Conservation (phyloP, 2,888 invertebrate species). For the Epinotia brunnichana region DNA sequence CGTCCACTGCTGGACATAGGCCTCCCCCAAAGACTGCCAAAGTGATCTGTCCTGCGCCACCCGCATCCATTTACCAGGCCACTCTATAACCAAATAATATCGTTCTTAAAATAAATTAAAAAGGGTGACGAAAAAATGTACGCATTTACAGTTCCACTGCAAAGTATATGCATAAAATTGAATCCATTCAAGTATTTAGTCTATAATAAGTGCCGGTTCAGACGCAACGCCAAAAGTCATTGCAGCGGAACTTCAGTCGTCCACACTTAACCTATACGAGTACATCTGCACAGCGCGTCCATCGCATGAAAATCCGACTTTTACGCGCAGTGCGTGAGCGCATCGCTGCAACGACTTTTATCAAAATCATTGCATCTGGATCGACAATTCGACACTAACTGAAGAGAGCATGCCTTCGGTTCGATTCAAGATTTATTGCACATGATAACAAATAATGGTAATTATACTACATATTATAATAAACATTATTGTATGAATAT, state of each 20-base stretch:
- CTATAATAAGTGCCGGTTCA: not conserved
- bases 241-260: not conserved
- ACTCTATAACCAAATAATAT: too few species aligned
- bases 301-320: too few species aligned
- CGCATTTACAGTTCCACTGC: too few species aligned
- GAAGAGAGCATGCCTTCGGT: not conserved
- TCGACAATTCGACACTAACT: not conserved
- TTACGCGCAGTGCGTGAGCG: too few species aligned
- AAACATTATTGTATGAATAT: constrained; percentile 10
- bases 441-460: constrained; percentile 22
- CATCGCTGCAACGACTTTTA: not conserved
- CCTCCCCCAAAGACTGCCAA: too few species aligned
- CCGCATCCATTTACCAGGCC: too few species aligned
- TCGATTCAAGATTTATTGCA: constrained; percentile 13
- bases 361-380: not conserved
- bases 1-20: too few species aligned
- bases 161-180: not conserved
- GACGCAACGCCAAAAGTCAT: not conserved
- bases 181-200: not conserved
- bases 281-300: too few species aligned
- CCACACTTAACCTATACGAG: not conserved
- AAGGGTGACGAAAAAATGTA: too few species aligned
- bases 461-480: not conserved
- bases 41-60: too few species aligned
- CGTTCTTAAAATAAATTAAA: too few species aligned